phyloP scores from a whole-genome alignment of 2,113 vertebrate genomes.

The Peucedramus taeniatus region DNA sequence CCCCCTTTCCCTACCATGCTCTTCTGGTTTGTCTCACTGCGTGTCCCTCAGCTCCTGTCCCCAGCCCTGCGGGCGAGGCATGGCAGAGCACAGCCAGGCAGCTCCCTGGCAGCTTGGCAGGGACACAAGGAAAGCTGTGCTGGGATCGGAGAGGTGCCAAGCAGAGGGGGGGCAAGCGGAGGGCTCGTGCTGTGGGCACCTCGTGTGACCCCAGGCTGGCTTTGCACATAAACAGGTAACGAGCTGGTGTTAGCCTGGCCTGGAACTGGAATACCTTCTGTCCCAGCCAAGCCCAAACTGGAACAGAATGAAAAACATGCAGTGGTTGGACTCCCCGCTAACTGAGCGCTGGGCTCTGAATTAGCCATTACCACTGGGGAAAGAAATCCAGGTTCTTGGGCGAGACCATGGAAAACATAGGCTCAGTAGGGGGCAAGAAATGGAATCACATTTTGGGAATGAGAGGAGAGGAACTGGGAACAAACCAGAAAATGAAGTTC shows the following conservation, averaged over 20 bases:
- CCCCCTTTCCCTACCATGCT: rapidly evolving
- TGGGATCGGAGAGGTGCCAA: background rate
- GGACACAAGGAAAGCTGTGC: background rate
- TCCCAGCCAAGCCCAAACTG: background rate
- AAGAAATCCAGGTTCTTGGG: slow-evolving; percentile 28
- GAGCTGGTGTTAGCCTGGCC: background rate
- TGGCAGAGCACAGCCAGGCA: background rate
- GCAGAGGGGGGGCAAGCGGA: background rate
- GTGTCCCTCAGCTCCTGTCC: background rate
- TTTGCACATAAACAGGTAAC: background rate
- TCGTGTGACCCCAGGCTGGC: background rate
- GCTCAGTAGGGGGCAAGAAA: background rate
- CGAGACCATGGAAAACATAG: background rate
- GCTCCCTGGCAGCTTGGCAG: background rate
- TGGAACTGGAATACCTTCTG: background rate
- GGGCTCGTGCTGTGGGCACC: background rate
- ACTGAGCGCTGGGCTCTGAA: slow-evolving; percentile 11
- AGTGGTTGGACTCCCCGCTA: slow-evolving; percentile 44
- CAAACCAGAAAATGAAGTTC: background rate
- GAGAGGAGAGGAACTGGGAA: background rate
- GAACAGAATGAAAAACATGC: slow-evolving; percentile 55
- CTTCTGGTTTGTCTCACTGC: background rate
- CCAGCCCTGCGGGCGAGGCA: background rate
- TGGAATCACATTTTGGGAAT: background rate
- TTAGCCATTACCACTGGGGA: background rate